Evolutionary conservation across 2,888 invertebrate genomes (phyloP), one percentile per base, ranked within the genome.

Genomic region (Neelides folsomi): DNA sequence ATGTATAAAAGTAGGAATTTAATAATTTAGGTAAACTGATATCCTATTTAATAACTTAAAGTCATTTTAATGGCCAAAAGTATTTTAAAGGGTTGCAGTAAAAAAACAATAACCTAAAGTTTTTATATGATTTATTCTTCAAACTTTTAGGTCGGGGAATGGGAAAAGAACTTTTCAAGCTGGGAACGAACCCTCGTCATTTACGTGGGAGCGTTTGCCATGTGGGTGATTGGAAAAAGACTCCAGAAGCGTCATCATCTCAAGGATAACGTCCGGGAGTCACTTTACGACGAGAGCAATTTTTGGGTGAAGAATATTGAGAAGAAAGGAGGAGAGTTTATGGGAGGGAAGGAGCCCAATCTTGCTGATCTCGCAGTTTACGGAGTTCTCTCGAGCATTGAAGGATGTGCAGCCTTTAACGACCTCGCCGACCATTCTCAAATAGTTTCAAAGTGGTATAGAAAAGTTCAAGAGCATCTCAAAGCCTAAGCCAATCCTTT

Each of bases 361-460:
- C 74, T 98, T 7, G 87, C 94, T 0, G 97, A 98, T 74, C 73
- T 98, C 47, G 79, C 90, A 0, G 85, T 94, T 1, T 95, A 81
- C 68, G 95, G 95, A 1, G 80, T 90, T 2, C 74, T 95, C 4
- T 84, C 80, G 68, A 90, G 93, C 67, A 90, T 95, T 68, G 92
- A 95, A 71, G 94, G 94, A 0, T 93, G 93, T 67, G 70, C 75
- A 39, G 89, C 95, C 0, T 95, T 95, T 69, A 73, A 81, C 64
- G 95, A 95, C 69, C 72, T 85, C 43, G 69, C 83, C 36, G 64
- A 75, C 2, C 75, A 86, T 65, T 87, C 90, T 0, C 78, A 80
- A 47, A 81, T 94, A 47, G 77, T 62, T 6, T 27, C 40, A 27
- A 44, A 46, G 8, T 62, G 62, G 62, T 62, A 59, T 39, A n/a